These are phyloP conservation scores for Antitype chi DNA, from an alignment of 2,888 invertebrate genomes.

Conservation along the genomic window DNA sequence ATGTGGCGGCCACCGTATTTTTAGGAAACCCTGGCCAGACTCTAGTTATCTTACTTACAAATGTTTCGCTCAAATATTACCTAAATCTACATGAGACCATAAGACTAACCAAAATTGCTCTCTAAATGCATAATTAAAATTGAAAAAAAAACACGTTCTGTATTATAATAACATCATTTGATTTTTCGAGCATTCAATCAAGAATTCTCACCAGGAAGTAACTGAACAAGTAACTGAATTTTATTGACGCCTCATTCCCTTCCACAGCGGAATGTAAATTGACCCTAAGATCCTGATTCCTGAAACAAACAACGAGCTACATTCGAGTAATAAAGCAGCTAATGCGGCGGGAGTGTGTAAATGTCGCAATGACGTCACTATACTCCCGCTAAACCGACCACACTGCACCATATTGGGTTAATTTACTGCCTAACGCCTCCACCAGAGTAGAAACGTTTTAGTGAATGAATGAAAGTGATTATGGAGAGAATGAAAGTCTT, in stretches of 20 bases:
- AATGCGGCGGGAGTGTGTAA: conserved; percentile 39
- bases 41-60: not conserved
- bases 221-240: not conserved
- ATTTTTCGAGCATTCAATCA: not conserved
- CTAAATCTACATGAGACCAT: not conserved
- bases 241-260: too few relatives aligned
- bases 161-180: too few relatives aligned
- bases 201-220: not conserved
- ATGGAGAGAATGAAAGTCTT: conserved; percentile 3
- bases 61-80: not conserved
- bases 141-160: not conserved
- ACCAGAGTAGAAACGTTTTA: conserved; percentile 10
- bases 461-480: conserved; percentile 30
- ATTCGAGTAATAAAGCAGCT: conserved; percentile 52
- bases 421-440: conserved; percentile 35
- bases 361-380: conserved; percentile 54
- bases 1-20: not conserved
- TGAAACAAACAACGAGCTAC: conserved; percentile 45
- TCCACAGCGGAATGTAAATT: not conserved
- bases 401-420: conserved; percentile 41
- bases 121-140: not conserved
- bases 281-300: not conserved
- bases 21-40: not conserved
- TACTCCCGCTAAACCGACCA: conserved; percentile 37
- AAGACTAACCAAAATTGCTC: not conserved